Base-by-base conservation (phyloP, 2,113 vertebrate genomes). In the Ceyx cyanopectus region DNA sequence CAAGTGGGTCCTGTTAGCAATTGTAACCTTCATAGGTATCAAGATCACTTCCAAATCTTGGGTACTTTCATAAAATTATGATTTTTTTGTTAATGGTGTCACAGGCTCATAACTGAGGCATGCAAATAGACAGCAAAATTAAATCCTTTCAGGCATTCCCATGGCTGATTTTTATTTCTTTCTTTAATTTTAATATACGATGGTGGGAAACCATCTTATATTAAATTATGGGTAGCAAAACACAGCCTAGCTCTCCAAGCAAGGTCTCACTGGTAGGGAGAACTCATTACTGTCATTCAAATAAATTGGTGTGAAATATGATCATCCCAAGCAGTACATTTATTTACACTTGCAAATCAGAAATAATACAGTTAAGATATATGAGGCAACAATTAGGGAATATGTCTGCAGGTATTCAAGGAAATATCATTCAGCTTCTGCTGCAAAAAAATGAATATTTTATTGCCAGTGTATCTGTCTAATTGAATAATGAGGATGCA, bases 241-340 rank as follows among this genome's bases (percentile, higher is more conserved):
- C 83, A 81, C 65, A 89, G 81, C 43, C 48, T 76, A n/a, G 72
- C 43, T 93, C 86, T 79, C 77, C 24, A 27, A 82, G 84, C 50
- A 26, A 85, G 61, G 73, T 83, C 83, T 92, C 80, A 10, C 65
- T 11, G 84, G 93, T 58, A 78, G 93, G 69, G 20, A 82, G 86
- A 92, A 62, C 94, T 97, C 95, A 95, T 97, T 95, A 97, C 86
- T 48, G 94, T 96, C 94, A 96, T 84, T 96, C 97, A 95, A 96
- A 95, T 86, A 96, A 97, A 96, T 96, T 95, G 94, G 97, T 88
- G 93, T 96, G 95, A 97, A 97, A 96, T 95, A 93, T 16, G 94
- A 97, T 92, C 88, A 56, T 95, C 88, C 93, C 66, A 14, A 91
- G 90, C 77, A 94, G 90, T 56, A n/a, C 89, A 70, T 93, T 94